These are phyloP conservation scores for Pteromalus puparum DNA, from an alignment of 1,140 invertebrate species.

Conservation along the genomic window DNA sequence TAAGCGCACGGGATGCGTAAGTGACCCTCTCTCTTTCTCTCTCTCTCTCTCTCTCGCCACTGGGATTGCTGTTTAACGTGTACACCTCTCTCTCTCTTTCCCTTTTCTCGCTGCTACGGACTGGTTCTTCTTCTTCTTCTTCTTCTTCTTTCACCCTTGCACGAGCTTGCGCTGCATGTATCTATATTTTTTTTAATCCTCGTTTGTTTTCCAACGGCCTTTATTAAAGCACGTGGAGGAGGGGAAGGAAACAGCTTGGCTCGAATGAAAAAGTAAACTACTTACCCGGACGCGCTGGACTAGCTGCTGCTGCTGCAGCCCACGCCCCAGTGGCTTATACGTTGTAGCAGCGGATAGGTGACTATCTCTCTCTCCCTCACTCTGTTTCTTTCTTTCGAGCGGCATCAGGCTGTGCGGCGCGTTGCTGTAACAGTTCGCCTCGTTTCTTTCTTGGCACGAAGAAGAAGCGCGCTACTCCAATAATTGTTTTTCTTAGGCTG, in stretches of 20 bases:
- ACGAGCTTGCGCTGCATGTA: neutral
- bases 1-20: constrained; percentile 37
- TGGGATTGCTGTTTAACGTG: too few species aligned
- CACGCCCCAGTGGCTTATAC: constrained; percentile 11
- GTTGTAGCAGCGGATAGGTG: neutral
- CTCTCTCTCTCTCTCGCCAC: neutral
- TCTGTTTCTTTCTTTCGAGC: neutral
- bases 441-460: constrained; percentile 16
- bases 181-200: constrained; percentile 29
- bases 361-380: neutral
- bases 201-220: constrained; percentile 64
- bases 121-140: too few species aligned
- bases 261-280: constrained; percentile 72
- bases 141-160: constrained; percentile 13
- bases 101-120: neutral
- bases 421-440: neutral
- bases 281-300: constrained; percentile 49
- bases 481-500: constrained; percentile 28
- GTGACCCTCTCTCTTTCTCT: constrained; percentile 46
- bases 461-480: constrained; percentile 17
- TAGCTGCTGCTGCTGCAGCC: neutral
- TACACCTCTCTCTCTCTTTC: neutral
- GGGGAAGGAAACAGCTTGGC: neutral
- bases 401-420: neutral
- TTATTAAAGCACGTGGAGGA: constrained; percentile 67